Base-by-base conservation (phyloP, 2,113 vertebrate species). In the Zosterops lateralis region DNA sequence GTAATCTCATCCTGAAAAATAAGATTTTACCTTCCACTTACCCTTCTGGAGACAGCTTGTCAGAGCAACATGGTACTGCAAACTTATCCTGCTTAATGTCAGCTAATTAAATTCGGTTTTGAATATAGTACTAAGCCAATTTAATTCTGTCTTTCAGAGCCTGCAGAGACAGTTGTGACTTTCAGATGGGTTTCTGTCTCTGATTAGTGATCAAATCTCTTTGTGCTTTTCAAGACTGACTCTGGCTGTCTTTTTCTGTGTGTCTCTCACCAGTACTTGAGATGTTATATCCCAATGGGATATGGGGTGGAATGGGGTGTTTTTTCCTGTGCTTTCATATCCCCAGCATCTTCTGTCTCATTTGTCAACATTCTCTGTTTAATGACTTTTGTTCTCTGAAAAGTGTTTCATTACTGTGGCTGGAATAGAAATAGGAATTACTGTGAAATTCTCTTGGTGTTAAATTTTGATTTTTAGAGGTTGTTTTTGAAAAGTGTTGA, bases 41-140 rank as follows among this genome's bases (percentile, higher is more conserved):
- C 65, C 62, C 84, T 91, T 84, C 29, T 92, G 90, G 83, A 89
- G 77, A 79, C 64, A 50, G 89, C 75, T 78, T 81, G 51, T 57
- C 47, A 95, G 65, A 77, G 36, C 76, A 89, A 83, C 79, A 72
- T 82, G 88, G 87, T 93, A 84, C 71, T 1, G 1, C 82, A 94
- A 78, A 72, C 45, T 83, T 87, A 80, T 85, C 91, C 90, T 95
- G 76, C 81, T 95, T 97, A 88, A 83, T 92, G 64, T 93, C 84
- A 87, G 71, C 89, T 97, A 91, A 96, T 91, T 96, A 71, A 67
- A 92, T 97, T 97, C 72, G 31, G 50, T 97, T 97, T 97, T 90
- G 32, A 95, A 57, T 80, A 48, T 51, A 79, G 50, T 94, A 91
- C 72, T 95, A 87, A 96, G 87, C 89, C 82, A 88, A 93, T 96